phyloP scores from a whole-genome alignment of 2,888 invertebrate species.

The Ochlodes sylvanus region DNA sequence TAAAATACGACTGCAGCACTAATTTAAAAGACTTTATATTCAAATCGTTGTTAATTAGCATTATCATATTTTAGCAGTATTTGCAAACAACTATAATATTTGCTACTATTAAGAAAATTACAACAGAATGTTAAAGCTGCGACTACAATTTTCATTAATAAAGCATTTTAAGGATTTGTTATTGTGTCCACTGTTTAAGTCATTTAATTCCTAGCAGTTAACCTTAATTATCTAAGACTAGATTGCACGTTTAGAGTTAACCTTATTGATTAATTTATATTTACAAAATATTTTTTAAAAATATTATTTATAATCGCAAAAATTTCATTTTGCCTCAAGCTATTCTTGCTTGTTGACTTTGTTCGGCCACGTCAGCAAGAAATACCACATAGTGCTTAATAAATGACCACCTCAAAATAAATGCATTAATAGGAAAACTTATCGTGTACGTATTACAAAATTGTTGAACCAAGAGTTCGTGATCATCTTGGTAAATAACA shows the following conservation, averaged over 20 bases:
- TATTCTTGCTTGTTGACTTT: conserved; percentile 38
- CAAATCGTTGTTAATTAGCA: conserved; percentile 22
- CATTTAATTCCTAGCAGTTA: conserved; percentile 71
- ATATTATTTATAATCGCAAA: conserved; percentile 77
- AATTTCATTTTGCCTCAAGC: conserved; percentile 61
- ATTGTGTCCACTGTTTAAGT: conserved; percentile 48
- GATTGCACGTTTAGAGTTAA: conserved; percentile 75
- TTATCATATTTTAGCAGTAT: conserved; percentile 46
- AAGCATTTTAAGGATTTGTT: conserved; percentile 54
- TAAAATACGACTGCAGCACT: conserved; percentile 26
- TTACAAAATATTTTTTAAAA: conserved; percentile 81
- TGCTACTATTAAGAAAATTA: conserved; percentile 52
- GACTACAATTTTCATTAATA: conserved; percentile 64
- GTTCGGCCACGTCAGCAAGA: conserved; percentile 18
- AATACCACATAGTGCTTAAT: conserved; percentile 28
- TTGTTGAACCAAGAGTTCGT: conserved; percentile 9
- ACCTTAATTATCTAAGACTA: conserved; percentile 69
- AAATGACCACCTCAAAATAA: conserved; percentile 32
- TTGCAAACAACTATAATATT: conserved; percentile 20
- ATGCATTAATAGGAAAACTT: conserved; percentile 31
- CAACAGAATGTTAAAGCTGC: conserved; percentile 53
- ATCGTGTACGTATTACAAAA: conserved; percentile 34
- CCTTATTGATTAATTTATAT: conserved; percentile 67
- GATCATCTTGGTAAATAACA: conserved; percentile 23
- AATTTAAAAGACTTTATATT: conserved; percentile 21